Evolutionary conservation across 2,113 vertebrate species (phyloP).

Genomic region (Sporophila hypoxantha): DNA sequence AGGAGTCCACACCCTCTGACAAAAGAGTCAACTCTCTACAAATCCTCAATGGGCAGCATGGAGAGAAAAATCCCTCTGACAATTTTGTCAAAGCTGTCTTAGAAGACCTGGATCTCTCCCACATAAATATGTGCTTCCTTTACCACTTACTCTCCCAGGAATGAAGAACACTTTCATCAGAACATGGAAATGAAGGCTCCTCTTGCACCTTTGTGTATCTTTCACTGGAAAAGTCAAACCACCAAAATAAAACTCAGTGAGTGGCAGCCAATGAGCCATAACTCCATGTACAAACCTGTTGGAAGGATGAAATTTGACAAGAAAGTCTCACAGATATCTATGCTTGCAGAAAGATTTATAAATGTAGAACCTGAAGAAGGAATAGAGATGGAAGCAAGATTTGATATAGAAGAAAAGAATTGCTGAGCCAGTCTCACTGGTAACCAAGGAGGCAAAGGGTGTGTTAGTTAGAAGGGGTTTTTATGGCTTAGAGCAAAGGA

Average conservation of each 20-base stretch:
- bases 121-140: neutral
- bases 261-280: neutral
- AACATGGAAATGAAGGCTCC: neutral
- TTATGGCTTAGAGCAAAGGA: too few species aligned
- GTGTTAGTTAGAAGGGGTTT: too few species aligned
- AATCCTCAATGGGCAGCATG: neutral
- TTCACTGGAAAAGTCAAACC: neutral
- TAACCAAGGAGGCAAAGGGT: too few species aligned
- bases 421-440: too few species aligned
- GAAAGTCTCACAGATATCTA: too few species aligned
- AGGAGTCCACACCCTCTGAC: neutral
- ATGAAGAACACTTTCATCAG: neutral
- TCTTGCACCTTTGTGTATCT: neutral
- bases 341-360: too few species aligned
- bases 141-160: neutral
- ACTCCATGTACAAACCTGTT: neutral
- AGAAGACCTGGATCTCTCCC: neutral
- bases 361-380: too few species aligned
- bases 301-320: too few species aligned
- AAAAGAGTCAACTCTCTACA: neutral
- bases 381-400: too few species aligned
- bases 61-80: neutral
- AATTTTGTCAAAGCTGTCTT: neutral
- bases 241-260: neutral
- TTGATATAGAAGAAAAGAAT: too few species aligned